Evolutionary conservation across 2,113 vertebrate genomes (phyloP).

Genomic region (Numida meleagris): DNA sequence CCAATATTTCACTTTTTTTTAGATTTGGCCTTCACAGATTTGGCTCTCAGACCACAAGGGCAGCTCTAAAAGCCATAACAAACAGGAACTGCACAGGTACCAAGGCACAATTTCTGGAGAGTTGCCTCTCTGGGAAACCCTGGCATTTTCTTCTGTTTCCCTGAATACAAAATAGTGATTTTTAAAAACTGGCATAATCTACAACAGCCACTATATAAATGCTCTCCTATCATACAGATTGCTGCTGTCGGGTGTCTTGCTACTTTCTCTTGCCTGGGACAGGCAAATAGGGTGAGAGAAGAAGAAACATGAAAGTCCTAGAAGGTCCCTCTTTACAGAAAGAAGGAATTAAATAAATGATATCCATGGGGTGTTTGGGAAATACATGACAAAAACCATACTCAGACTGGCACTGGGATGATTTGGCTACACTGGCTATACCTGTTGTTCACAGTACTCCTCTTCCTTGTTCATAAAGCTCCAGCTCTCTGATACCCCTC

Average conservation of each 20-base stretch:
- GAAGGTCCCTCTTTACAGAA: not conserved
- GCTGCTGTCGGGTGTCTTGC: not conserved
- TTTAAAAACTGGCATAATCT: not conserved
- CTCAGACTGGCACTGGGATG: not conserved
- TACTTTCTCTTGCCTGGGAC: not conserved
- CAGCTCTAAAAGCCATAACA: not conserved
- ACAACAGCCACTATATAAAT: not conserved
- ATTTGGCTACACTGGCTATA: not conserved
- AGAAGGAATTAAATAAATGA: not conserved
- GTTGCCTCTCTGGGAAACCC: not conserved
- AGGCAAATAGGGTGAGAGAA: not conserved
- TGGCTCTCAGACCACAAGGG: not conserved
- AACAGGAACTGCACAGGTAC: not conserved
- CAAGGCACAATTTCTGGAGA: not conserved
- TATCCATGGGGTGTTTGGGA: not conserved
- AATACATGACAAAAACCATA: not conserved
- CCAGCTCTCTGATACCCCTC: not conserved
- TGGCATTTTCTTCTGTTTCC: not conserved
- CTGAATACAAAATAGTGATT: not conserved
- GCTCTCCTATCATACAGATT: accelerated
- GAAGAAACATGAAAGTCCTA: not conserved
- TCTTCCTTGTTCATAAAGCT: not conserved
- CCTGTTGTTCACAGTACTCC: not conserved
- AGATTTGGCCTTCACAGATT: not conserved
- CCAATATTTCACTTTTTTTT: not conserved